A percentile compares a stretch with the other conserved stretches of the same genome.
Conservation (phyloP, 1,140 invertebrate species). For the Wiebesia pumilae region DNA sequence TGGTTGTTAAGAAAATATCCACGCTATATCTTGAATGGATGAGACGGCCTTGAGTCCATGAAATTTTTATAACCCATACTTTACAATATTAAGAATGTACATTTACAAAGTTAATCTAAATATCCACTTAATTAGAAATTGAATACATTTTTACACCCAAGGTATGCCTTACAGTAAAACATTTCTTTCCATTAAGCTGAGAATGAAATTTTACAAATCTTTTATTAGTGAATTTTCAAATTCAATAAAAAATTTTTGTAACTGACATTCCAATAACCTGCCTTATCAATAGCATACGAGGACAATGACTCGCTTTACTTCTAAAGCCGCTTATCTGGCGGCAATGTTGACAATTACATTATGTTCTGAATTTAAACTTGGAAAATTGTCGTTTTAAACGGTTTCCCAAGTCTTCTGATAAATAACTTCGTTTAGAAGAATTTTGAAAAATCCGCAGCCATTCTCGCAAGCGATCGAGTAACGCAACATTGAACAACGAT, state of each 20-base stretch:
- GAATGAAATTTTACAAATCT: background rate
- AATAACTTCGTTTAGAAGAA: background rate
- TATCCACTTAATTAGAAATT: background rate
- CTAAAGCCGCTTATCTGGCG: background rate
- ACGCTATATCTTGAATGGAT: background rate
- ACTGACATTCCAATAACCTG: conserved; percentile 11
- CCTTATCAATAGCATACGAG: conserved; percentile 7
- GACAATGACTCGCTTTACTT: background rate
- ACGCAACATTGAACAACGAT: background rate
- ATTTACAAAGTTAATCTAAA: conserved; percentile 5
- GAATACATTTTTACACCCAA: background rate
- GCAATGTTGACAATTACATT: background rate
- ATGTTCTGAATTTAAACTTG: too few species aligned
- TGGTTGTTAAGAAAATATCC: background rate
- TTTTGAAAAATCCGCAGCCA: background rate
- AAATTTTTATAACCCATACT: background rate
- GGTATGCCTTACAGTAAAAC: background rate
- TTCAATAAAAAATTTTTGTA: background rate
- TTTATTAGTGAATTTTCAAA: background rate
- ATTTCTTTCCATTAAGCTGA: background rate
- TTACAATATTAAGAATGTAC: background rate
- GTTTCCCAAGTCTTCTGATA: too few species aligned
- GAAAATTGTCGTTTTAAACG: too few species aligned
- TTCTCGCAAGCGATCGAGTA: background rate
- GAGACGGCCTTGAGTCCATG: background rate